A percentile compares a stretch with the other conserved stretches of the same genome.
Evolutionary conservation across 2,797 vertebrate genomes (phyloP).

Genomic region (Neostethus bicornis): DNA sequence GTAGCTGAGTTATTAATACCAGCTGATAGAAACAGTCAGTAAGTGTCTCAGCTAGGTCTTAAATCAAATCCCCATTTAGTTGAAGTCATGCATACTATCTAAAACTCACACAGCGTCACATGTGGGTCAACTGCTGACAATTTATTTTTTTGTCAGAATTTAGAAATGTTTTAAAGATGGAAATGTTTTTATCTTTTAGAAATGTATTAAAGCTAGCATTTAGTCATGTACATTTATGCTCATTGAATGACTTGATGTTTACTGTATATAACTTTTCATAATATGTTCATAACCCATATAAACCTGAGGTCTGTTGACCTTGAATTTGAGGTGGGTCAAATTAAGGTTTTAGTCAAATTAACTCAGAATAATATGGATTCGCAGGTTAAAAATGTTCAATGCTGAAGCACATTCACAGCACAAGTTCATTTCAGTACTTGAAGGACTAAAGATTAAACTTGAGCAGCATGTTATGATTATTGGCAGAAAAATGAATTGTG

Average conservation of each 20-base stretch:
- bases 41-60: not conserved
- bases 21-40: slow-evolving; percentile 1
- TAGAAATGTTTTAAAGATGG: not conserved
- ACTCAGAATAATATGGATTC: no score
- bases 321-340: not conserved
- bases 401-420: no score
- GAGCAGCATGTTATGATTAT: no score
- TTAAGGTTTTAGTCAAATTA: no score
- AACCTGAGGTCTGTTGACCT: not conserved
- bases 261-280: not conserved
- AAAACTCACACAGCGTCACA: slow-evolving; percentile 9
- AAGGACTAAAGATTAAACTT: no score
- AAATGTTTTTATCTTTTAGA: not conserved
- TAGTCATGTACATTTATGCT: not conserved
- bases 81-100: not conserved
- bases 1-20: slow-evolving; percentile 23
- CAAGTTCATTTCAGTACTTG: no score
- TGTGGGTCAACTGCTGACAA: not conserved
- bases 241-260: not conserved
- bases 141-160: slow-evolving; percentile 7
- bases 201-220: not conserved
- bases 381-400: no score
- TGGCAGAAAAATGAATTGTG: no score
- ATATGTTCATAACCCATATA: not conserved
- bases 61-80: slow-evolving; percentile 26